These are phyloP conservation scores for Rotaria sp. DNA, from an alignment of 2,888 invertebrate species.

Conservation along the genomic window DNA sequence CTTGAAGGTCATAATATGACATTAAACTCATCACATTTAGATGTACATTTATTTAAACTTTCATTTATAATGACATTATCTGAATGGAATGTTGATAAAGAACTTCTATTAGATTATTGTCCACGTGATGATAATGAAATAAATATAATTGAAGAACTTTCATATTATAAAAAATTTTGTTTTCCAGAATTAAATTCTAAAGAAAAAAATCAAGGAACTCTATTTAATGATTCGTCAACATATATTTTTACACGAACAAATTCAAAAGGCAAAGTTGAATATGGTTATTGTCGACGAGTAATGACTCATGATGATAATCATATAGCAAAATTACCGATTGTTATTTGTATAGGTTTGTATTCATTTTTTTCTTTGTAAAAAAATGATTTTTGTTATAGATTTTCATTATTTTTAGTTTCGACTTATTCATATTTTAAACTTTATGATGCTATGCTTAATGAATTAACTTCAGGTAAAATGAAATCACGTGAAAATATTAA, in stretches of 20 bases:
- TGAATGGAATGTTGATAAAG: background rate
- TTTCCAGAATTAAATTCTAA: conserved; percentile 7
- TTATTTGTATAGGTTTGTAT: background rate
- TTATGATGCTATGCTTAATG: background rate
- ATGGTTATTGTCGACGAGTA: conserved; percentile 19
- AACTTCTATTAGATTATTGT: background rate
- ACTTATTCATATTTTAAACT: background rate
- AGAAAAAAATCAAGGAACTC: background rate
- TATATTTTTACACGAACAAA: background rate
- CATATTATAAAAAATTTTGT: conserved; percentile 1
- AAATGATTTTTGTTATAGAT: too few relatives aligned
- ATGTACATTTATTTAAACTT: background rate
- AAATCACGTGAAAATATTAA: too few relatives aligned
- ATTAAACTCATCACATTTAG: background rate
- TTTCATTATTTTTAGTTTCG: background rate
- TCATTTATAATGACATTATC: background rate
- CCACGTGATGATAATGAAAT: background rate
- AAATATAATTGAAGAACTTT: background rate
- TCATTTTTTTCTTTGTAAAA: too few relatives aligned
- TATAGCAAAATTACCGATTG: background rate
- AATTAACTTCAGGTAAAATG: background rate
- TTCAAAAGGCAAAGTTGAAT: conserved; percentile 6
- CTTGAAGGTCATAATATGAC: background rate
- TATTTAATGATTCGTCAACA: background rate
- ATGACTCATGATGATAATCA: background rate